Evolutionary conservation across 92 coral and sea anemone species (phyloP).

Genomic region (Galaxea fascicularis): DNA sequence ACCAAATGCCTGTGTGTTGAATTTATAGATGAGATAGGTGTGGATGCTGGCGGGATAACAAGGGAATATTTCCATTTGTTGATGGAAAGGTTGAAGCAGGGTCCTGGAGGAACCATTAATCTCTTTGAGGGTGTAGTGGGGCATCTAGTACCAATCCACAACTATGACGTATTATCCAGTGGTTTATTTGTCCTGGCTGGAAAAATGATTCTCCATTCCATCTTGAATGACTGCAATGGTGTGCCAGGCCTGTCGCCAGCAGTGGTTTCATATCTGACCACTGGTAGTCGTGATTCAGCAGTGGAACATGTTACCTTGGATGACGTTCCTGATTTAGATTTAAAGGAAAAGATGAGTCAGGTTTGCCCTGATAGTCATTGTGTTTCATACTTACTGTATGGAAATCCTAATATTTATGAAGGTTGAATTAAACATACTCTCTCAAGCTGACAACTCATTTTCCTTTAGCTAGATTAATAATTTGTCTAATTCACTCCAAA

Average conservation of each 20-base stretch:
- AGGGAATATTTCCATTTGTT: slow-evolving; percentile 36
- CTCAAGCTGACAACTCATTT: too few species aligned
- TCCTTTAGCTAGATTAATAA: too few species aligned
- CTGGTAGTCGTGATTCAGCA: slow-evolving; percentile 51
- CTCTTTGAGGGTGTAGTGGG: slow-evolving; percentile 48
- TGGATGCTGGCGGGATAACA: slow-evolving; percentile 51
- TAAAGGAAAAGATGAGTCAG: not conserved
- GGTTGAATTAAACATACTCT: too few species aligned
- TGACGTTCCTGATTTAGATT: slow-evolving; percentile 49
- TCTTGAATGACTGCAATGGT: slow-evolving; percentile 48
- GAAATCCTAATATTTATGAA: too few species aligned
- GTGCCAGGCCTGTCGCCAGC: slow-evolving; percentile 54
- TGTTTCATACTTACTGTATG: too few species aligned
- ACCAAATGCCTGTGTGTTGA: slow-evolving; percentile 41
- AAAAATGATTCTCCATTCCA: slow-evolving; percentile 46
- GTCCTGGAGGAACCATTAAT: slow-evolving; percentile 30
- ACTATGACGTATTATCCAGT: slow-evolving; percentile 55
- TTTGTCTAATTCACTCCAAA: too few species aligned
- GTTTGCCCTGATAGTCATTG: too few species aligned
- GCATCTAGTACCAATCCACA: slow-evolving; percentile 41
- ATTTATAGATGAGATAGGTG: slow-evolving; percentile 33
- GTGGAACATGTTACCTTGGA: slow-evolving; percentile 41
- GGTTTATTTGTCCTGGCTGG: slow-evolving; percentile 44
- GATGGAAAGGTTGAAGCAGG: slow-evolving; percentile 16
- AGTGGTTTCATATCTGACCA: slow-evolving; percentile 18